A percentile compares a stretch with the other conserved stretches of the same genome.
Evolutionary conservation across 2,113 vertebrate species (phyloP).

Genomic region (Charina bottae): DNA sequence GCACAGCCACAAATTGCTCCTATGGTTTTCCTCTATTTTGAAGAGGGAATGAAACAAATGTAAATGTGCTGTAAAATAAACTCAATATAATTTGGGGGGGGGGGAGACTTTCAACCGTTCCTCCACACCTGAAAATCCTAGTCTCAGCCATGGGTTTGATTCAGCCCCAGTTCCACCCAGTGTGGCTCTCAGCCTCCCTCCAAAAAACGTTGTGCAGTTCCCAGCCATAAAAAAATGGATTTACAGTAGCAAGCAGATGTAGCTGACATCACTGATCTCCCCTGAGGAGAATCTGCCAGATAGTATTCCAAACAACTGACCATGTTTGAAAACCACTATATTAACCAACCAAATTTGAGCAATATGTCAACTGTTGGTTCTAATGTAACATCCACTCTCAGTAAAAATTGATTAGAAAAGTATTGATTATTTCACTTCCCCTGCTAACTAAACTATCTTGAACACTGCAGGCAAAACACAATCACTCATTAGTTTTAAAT

Average conservation of each 20-base stretch:
- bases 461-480: constrained; percentile 37
- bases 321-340: not conserved
- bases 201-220: too few species aligned
- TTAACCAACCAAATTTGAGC: not conserved
- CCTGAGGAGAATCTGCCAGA: not conserved
- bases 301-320: not conserved
- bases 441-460: constrained; percentile 36
- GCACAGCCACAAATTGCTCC: too few species aligned
- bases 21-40: too few species aligned
- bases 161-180: not conserved
- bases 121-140: not conserved
- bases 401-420: constrained; percentile 21
- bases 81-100: too few species aligned
- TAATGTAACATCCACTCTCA: constrained; percentile 2
- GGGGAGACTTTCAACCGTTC: not conserved
- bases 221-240: not conserved
- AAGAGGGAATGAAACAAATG: too few species aligned
- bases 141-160: not conserved
- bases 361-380: constrained; percentile 33
- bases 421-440: constrained; percentile 56
- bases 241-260: not conserved
- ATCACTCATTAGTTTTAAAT: constrained; percentile 39
- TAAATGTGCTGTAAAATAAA: too few species aligned
- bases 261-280: not conserved
- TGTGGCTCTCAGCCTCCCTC: too few species aligned